Evolutionary conservation across 2,797 vertebrate genomes (phyloP), one percentile per base, ranked within the genome.

Genomic region (Meriones psammophilus): DNA sequence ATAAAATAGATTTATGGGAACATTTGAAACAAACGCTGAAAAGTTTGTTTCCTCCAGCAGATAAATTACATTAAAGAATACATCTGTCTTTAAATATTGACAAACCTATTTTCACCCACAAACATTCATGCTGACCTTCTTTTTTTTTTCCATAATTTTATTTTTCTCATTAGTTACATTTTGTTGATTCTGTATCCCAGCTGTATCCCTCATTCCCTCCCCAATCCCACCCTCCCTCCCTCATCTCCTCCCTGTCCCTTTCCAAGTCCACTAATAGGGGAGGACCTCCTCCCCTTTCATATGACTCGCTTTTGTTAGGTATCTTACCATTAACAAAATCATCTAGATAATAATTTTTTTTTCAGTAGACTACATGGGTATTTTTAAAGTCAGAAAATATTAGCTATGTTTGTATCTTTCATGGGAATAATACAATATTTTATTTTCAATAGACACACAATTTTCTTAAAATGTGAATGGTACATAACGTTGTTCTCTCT

Each of bases 1-100:
- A 85, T 92, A 73, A 98, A 58, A n/a, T 92, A 96, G 95, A 42
- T 95, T 98, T 56, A 78, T 97, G 92, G 73, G 0, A 79, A 94
- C 33, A 86, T 87, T 97, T 95, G 96, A 97, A 91, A 79, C 90
- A 98, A 88, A 88, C 62, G 68, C 54, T n/a, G 12, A 68, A 69
- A 54, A 85, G 54, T 91, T 97, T 97, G 87, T 98, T 81, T 97
- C 68, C 77, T 96, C 89, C 17, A 89, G 85, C 80, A 89, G 80
- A 56, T 95, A 92, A 97, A 94, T 13, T 6, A 42, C 92, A 94
- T 97, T 97, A 94, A 96, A 95, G 24, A 17, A 80, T 87, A 95
- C 90, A 95, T 96, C 87, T 97, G 74, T 91, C 93, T 96, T 7
- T 91, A 90, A 96, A 94, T 88, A 14, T 62, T 97, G 91, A 92